These are phyloP conservation scores for Motacilla tschutschensis DNA, from an alignment of 2,113 vertebrate genomes.

Conservation along the genomic window DNA sequence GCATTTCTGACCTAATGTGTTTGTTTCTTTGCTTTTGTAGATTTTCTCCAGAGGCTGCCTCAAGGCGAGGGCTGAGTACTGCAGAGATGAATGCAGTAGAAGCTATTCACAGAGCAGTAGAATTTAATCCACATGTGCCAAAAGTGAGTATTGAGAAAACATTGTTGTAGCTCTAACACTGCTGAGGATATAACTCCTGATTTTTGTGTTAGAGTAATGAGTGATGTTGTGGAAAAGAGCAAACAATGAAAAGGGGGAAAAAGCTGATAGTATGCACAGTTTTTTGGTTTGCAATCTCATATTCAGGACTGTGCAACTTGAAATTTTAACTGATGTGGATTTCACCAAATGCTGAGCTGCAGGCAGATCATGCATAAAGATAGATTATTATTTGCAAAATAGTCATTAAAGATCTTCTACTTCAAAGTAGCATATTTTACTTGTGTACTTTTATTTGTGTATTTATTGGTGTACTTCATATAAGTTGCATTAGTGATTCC, in stretches of 20 bases:
- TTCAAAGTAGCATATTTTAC: not conserved
- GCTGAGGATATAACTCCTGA: not conserved
- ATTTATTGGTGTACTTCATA: not conserved
- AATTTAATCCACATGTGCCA: slow-evolving; percentile 98
- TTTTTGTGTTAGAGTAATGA: not conserved
- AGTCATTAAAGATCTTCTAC: not conserved
- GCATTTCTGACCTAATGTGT: slow-evolving; percentile 57
- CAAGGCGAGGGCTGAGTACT: slow-evolving; percentile 92
- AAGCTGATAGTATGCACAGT: not conserved
- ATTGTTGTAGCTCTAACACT: not conserved
- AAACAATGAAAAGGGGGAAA: not conserved
- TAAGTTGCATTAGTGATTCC: not conserved
- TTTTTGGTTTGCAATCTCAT: not conserved
- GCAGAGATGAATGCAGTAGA: slow-evolving; percentile 99
- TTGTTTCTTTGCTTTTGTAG: slow-evolving; percentile 75
- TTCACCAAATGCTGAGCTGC: not conserved
- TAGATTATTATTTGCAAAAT: not conserved
- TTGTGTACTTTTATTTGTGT: not conserved
- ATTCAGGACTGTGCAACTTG: not conserved
- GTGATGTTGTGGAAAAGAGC: not conserved
- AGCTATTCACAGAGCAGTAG: slow-evolving; percentile 98
- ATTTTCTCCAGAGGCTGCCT: slow-evolving; percentile 97
- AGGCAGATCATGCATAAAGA: not conserved
- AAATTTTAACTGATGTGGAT: not conserved
- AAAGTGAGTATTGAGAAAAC: slow-evolving; percentile 84